A percentile compares a stretch with the other conserved stretches of the same genome.
Conservation (phyloP, 30 jellyfish, hydroid and myxozoan species). For the Aurelia aurita region DNA sequence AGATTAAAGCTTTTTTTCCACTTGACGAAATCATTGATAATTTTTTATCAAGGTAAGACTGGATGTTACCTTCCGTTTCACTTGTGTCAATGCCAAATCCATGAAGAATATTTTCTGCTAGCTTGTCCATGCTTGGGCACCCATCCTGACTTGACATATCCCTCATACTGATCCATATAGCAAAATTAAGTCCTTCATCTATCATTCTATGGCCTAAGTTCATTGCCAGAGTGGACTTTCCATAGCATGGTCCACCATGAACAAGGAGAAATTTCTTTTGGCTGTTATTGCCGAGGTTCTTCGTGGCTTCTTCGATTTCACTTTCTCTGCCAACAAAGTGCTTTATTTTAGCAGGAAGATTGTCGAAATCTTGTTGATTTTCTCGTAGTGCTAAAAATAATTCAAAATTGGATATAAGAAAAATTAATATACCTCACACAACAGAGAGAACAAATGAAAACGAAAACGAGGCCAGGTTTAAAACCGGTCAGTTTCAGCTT, state of each 20-base stretch:
- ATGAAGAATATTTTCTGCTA: constrained; percentile 9
- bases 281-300: not conserved
- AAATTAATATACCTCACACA: too few species aligned
- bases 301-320: not conserved
- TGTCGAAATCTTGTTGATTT: constrained; percentile 19
- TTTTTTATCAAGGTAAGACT: not conserved
- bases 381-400: constrained; percentile 23
- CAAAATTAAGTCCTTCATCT: constrained; percentile 17
- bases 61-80: constrained; percentile 1
- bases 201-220: constrained; percentile 14
- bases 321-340: constrained; percentile 15
- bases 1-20: not conserved
- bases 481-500: too few species aligned
- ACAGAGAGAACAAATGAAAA: too few species aligned
- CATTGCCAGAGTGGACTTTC: constrained; percentile 13
- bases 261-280: not conserved
- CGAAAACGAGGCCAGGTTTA: too few species aligned
- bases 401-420: not conserved
- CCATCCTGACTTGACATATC: not conserved
- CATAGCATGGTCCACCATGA: constrained; percentile 39
- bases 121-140: not conserved
- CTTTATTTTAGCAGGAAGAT: not conserved
- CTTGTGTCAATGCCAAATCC: constrained; percentile 19
- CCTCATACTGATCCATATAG: constrained; percentile 37
- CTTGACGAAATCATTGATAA: constrained; percentile 1